Evolutionary conservation across 2,113 vertebrate genomes (phyloP).

Genomic region (Nerophis lumbriciformis): DNA sequence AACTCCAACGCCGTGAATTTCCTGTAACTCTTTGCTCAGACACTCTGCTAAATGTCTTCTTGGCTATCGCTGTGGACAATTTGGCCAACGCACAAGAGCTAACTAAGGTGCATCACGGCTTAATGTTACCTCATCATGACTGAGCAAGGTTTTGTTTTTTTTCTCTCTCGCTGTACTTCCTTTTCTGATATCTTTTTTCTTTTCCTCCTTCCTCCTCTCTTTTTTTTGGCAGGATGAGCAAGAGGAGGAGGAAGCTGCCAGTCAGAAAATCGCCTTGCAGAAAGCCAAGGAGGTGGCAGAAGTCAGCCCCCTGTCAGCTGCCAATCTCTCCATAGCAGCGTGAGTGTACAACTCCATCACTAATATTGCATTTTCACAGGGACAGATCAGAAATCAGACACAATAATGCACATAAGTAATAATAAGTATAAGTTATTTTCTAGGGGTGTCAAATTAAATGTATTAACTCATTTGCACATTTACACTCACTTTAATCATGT

Average conservation of each 20-base stretch:
- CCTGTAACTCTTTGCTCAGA: conserved; percentile 71
- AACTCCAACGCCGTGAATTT: conserved; percentile 24
- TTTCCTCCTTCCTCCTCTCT: conserved; percentile 9
- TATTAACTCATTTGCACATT: too few relatives aligned
- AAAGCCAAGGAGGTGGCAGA: conserved; percentile 97
- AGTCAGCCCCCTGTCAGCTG: conserved; percentile 91
- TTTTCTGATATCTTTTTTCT: conserved; percentile 4
- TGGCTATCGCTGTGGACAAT: conserved; percentile 94
- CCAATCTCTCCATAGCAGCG: conserved; percentile 90
- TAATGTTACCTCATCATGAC: background rate
- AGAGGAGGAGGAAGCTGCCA: conserved; percentile 91
- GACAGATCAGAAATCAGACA: background rate
- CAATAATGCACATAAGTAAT: background rate
- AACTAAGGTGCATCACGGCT: conserved; percentile 77
- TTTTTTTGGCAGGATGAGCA: conserved; percentile 82
- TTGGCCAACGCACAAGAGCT: conserved; percentile 88
- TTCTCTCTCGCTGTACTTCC: background rate
- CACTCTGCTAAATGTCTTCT: conserved; percentile 91
- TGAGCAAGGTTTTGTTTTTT: background rate
- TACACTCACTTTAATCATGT: too few relatives aligned
- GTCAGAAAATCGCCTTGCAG: conserved; percentile 90
- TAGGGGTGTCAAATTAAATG: too few relatives aligned
- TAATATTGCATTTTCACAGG: background rate
- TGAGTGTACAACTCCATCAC: conserved; percentile 69
- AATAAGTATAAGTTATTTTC: too few relatives aligned